Base-by-base conservation (phyloP, 2,888 invertebrate species). In the Trachelus tabidus region DNA sequence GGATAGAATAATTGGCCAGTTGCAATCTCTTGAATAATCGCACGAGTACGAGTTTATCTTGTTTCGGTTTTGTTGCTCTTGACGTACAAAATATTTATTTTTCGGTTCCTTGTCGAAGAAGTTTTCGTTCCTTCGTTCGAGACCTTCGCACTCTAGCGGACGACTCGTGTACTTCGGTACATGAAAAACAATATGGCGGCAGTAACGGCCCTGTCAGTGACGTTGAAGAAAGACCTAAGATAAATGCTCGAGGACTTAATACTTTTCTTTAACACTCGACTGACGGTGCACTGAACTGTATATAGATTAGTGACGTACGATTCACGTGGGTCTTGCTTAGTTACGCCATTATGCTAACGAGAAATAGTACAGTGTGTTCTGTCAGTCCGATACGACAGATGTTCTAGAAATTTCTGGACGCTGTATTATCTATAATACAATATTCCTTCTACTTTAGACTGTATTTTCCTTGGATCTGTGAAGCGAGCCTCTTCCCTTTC, bases 251-350 rank as follows among this genome's bases (percentile, higher is more conserved):
- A 0, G 56, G 56, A 23, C 23, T 56, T 23, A 56, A 23, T 23
- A 56, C 56, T 56, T 56, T 9, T 23, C 1, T 56, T 56, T 23
- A 40, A 56, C 56, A 56, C 56, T 56, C 9, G 56, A 56, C 23
- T 56, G 56, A 56, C 71, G 71, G 71, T 33, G 15, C 71, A 34
- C 33, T 71, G 71, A 71, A 23, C 71, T 71, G 71, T 34, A 71
- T 71, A 71, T 71, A 71, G 33, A 34, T 31, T n/a, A 15, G 31
- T 71, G 31, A 31, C 31, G 31, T 34, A 34, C 33, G 12, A 34
- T 34, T 71, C 12, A 71, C 71, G 71, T 71, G 31, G 71, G 71
- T 31, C 31, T 71, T 31, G 12, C 71, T 2, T 11, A 31, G 71
- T 71, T 71, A 71, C 71, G 33, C 4, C 71, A 71, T 23, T 31